Percentiles rank a stretch among this genome's conserved stretches.
phyloP scores from a whole-genome alignment of 2,888 invertebrate genomes.

The Drepana falcataria region DNA sequence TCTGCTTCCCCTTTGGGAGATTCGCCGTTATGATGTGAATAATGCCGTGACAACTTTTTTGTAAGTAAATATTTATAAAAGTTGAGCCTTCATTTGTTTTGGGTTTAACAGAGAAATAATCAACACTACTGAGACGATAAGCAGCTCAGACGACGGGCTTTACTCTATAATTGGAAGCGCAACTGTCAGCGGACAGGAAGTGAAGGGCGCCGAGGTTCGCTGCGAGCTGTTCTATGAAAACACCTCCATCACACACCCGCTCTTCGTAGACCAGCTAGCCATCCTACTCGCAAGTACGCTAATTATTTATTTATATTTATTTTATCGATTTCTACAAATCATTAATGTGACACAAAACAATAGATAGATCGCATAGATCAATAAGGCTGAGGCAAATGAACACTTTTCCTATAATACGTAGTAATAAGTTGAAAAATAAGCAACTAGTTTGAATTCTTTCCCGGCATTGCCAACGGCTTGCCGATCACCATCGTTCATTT shows the following conservation, averaged over 20 bases:
- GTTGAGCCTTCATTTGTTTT: neutral
- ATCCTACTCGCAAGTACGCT: slow-evolving; percentile 32
- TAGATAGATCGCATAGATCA: no score
- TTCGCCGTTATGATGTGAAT: no score
- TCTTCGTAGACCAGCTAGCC: slow-evolving; percentile 20
- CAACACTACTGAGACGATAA: slow-evolving; percentile 25
- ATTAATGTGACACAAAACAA: no score
- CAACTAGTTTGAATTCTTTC: no score
- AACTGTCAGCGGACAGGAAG: slow-evolving; percentile 23
- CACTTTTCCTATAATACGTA: no score
- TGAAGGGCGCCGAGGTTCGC: slow-evolving; percentile 32
- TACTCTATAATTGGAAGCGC: slow-evolving; percentile 37
- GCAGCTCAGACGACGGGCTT: slow-evolving; percentile 28
- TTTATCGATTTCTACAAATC: no score
- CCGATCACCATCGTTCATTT: neutral
- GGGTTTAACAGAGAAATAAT: slow-evolving; percentile 24
- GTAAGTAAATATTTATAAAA: no score
- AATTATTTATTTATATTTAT: no score
- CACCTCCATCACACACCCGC: slow-evolving; percentile 34
- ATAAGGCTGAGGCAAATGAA: no score
- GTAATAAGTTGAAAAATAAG: no score
- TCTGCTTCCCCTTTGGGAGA: no score
- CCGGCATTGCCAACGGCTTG: neutral
- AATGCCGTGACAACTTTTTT: no score
- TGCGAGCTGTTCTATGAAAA: slow-evolving; percentile 49